These are phyloP conservation scores for Toxotes chatareus DNA, from an alignment of 2,113 vertebrate genomes.

Conservation along the genomic window DNA sequence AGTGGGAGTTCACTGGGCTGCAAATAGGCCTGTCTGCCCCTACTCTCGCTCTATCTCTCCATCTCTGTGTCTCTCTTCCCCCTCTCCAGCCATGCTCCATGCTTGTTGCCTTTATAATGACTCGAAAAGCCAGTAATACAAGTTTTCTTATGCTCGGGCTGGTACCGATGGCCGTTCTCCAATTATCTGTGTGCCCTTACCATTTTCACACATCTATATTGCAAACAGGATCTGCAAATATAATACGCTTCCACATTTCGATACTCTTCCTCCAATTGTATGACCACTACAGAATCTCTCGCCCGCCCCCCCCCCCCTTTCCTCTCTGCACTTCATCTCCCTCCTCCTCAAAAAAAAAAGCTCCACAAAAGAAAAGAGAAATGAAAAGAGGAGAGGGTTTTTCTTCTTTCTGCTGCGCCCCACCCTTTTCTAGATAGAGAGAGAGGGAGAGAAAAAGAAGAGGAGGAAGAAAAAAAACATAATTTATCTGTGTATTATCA, in stretches of 20 bases:
- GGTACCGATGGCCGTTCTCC: slow-evolving; percentile 2
- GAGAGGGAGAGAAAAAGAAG: slow-evolving; percentile 61
- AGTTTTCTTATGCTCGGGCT: slow-evolving; percentile 25
- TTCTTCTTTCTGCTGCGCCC: slow-evolving; percentile 72
- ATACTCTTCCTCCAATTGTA: slow-evolving; percentile 20
- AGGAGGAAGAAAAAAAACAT: slow-evolving; percentile 89
- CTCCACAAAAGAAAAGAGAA: slow-evolving; percentile 77
- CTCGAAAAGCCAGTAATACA: slow-evolving; percentile 39
- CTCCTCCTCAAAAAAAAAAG: slow-evolving; percentile 66
- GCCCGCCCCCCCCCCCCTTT: background rate
- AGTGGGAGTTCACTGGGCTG: slow-evolving; percentile 71
- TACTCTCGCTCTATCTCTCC: slow-evolving; percentile 31
- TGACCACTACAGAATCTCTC: slow-evolving; percentile 50
- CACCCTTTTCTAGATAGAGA: slow-evolving; percentile 82
- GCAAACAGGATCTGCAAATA: slow-evolving; percentile 39
- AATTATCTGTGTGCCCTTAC: slow-evolving; percentile 3
- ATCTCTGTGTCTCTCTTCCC: slow-evolving; percentile 26
- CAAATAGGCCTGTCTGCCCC: slow-evolving; percentile 62
- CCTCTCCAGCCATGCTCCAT: slow-evolving; percentile 17
- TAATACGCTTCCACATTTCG: slow-evolving; percentile 26
- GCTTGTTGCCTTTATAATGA: slow-evolving; percentile 49
- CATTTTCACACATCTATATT: slow-evolving; percentile 15
- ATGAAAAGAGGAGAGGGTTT: slow-evolving; percentile 81
- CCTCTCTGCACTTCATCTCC: slow-evolving; percentile 52
- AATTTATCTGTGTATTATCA: slow-evolving; percentile 99